A percentile compares a stretch with the other conserved stretches of the same genome.
These are phyloP conservation scores for Heliocidaris tuberculata DNA, from an alignment of 35 echinoderm and acorn worm genomes.

Conservation along the genomic window DNA sequence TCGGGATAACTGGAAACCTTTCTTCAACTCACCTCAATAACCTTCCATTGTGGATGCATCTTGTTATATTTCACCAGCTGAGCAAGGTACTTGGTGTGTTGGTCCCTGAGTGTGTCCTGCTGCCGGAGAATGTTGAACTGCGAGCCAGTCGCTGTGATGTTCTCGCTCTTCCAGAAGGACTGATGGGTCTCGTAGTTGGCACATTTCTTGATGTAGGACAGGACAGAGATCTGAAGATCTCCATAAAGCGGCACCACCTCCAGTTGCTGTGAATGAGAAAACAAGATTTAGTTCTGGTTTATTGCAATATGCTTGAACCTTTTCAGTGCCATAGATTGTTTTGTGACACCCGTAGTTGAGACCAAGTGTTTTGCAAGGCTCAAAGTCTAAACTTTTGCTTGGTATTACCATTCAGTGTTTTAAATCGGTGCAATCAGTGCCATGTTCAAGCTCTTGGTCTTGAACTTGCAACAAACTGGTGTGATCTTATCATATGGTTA, in stretches of 20 bases:
- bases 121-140: slow-evolving; percentile 86
- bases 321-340: no score
- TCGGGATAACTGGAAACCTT: no score
- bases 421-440: no score
- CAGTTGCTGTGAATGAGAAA: slow-evolving; percentile 61
- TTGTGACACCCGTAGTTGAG: no score
- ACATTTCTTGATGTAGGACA: slow-evolving; percentile 80
- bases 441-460: no score
- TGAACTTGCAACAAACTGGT: no score
- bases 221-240: slow-evolving; percentile 84
- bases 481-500: no score
- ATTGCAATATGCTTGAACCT: neutral
- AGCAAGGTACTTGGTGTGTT: slow-evolving; percentile 79
- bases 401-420: no score
- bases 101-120: slow-evolving; percentile 48
- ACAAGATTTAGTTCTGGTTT: neutral
- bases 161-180: slow-evolving; percentile 70
- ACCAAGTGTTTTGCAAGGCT: no score
- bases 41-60: slow-evolving; percentile 31
- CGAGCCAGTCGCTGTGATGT: slow-evolving; percentile 5
- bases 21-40: slow-evolving; percentile 10
- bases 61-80: slow-evolving; percentile 80
- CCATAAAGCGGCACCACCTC: slow-evolving; percentile 85
- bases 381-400: no score
- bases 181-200: slow-evolving; percentile 78